A percentile compares a stretch with the other conserved stretches of the same genome.
Conservation (phyloP, 2,888 invertebrate genomes). For the Protophormia terraenovae region DNA sequence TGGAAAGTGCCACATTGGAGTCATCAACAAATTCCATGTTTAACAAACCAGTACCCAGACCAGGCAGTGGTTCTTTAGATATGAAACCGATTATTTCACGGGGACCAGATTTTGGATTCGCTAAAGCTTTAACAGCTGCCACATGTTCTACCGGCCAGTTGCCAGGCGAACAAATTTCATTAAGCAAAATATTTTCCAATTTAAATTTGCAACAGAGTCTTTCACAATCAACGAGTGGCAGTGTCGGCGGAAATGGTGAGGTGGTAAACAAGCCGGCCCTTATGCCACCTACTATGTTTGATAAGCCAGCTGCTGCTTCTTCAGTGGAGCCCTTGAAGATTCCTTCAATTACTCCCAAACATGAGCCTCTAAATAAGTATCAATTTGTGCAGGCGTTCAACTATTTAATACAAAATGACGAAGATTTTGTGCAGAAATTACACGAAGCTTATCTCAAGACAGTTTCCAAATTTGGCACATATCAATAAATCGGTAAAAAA, state of each 20-base stretch:
- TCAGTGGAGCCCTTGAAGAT: slow-evolving; percentile 49
- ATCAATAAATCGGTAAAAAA: slow-evolving; percentile 52
- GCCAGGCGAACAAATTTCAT: slow-evolving; percentile 61
- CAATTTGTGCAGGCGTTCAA: slow-evolving; percentile 94
- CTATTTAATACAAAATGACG: slow-evolving; percentile 92
- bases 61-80: slow-evolving; percentile 41
- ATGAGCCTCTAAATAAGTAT: slow-evolving; percentile 91
- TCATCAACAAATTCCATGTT: slow-evolving; percentile 40
- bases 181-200: slow-evolving; percentile 67
- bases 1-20: slow-evolving; percentile 52
- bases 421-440: slow-evolving; percentile 92
- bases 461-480: slow-evolving; percentile 79
- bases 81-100: slow-evolving; percentile 36
- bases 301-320: slow-evolving; percentile 81
- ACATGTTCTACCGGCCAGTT: slow-evolving; percentile 52
- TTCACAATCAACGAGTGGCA: slow-evolving; percentile 32
- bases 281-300: slow-evolving; percentile 94
- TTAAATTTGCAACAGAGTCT: slow-evolving; percentile 42
- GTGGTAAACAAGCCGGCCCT: slow-evolving; percentile 85
- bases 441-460: slow-evolving; percentile 96
- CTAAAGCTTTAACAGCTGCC: slow-evolving; percentile 62
- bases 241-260: slow-evolving; percentile 19
- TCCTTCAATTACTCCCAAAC: slow-evolving; percentile 54
- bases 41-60: slow-evolving; percentile 37
- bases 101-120: slow-evolving; percentile 56